Percentiles rank a stretch among this genome's conserved stretches.
Conservation (phyloP, 2,113 vertebrate genomes). For the Semicossyphus pulcher region DNA sequence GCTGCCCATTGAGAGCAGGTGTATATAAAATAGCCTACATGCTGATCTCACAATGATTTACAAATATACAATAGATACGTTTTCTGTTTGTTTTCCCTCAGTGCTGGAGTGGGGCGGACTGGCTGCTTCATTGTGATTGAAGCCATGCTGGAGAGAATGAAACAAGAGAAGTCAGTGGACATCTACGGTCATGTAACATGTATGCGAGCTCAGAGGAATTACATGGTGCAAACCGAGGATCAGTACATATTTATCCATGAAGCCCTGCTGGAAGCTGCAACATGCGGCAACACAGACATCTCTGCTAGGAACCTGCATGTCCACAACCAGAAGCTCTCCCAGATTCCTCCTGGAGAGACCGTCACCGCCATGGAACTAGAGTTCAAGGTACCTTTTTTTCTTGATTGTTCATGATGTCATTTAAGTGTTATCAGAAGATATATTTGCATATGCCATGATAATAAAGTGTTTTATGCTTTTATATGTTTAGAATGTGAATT, state of each 20-base stretch:
- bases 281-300: constrained; percentile 92
- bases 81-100: constrained; percentile 55
- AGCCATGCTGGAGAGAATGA: constrained; percentile 97
- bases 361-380: constrained; percentile 95
- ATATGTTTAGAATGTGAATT: too few species aligned
- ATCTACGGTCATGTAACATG: constrained; percentile 96
- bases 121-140: constrained; percentile 96
- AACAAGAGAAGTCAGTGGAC: constrained; percentile 94
- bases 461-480: too few species aligned
- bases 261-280: constrained; percentile 92
- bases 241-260: constrained; percentile 98
- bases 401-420: not conserved
- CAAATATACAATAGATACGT: too few species aligned
- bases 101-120: constrained; percentile 93
- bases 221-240: constrained; percentile 99
- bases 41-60: too few species aligned
- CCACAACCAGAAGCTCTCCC: constrained; percentile 95
- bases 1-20: too few species aligned
- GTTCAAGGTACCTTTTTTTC: constrained; percentile 88
- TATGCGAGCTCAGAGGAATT: constrained; percentile 97
- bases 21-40: too few species aligned
- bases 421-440: too few species aligned
- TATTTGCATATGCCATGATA: too few species aligned
- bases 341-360: constrained; percentile 88
- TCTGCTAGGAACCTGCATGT: constrained; percentile 92